Base-by-base conservation (phyloP, 1,140 invertebrate genomes). In the Atta texana region DNA sequence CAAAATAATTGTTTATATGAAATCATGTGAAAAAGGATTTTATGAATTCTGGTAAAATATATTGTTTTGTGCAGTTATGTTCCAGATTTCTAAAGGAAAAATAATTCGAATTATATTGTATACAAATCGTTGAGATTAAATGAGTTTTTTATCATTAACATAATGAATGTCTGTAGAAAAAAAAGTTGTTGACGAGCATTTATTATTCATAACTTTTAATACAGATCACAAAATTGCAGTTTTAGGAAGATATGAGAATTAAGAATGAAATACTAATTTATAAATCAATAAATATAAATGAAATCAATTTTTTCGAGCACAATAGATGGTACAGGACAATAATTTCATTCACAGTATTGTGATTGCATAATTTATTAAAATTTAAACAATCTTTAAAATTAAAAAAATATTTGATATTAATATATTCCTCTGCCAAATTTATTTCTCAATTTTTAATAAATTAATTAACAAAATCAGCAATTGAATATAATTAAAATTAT, bases 391-490 rank as follows among this genome's bases (percentile, higher is more conserved):
- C 2, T 0, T 10, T 49, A 10, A 2, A 77, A 64, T 28, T 31
- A 31, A 49, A 49, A 49, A 39, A 24, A 24, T 24, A 31, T 72
- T 74, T 7, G 0, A 49, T 34, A 63, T 24, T 14, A 77, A 63
- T 44, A 24, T 28, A n/a, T n/a, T 28, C 4, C 7, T 16, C 12
- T 10, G 31, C 0, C 4, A 28, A 34, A 34, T 34, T 34, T 55
- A 57, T 6, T 57, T 59, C n/a, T 55, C 18, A n/a, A 34, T 7
- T 55, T 34, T n/a, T 34, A 55, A 4, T 55, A 31, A 6, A 34
- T 34, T 57, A 31, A 34, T 39, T 74, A 55, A 34, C 24, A 74
- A 74, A 74, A 74, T 55, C 53, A 57, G 51, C 28, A 55, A 31
- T 10, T 28, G 18, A 51, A 51, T 16, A 16, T 14, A 16, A 74